phyloP scores from a whole-genome alignment of 1,140 invertebrate genomes.

The Rhyacophila brunnea region DNA sequence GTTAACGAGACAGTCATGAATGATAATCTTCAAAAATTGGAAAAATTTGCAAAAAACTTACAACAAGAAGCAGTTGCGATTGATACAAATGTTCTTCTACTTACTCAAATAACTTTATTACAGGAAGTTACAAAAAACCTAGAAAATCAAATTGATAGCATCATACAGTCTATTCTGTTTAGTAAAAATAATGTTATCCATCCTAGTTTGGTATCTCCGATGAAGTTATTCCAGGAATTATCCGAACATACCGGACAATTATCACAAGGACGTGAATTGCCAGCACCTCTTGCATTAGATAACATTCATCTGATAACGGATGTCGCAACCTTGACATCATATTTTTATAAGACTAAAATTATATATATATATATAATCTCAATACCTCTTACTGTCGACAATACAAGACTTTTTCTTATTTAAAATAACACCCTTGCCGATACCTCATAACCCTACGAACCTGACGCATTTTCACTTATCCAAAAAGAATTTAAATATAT shows the following conservation, averaged over 20 bases:
- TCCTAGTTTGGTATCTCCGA: background rate
- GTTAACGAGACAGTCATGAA: background rate
- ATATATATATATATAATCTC: background rate
- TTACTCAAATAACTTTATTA: background rate
- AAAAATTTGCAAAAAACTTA: background rate
- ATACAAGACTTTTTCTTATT: background rate
- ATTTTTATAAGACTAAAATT: background rate
- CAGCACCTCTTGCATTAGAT: background rate
- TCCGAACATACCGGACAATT: background rate
- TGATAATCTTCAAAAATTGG: background rate
- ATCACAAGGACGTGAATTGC: background rate
- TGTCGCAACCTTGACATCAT: background rate
- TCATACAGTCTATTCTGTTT: background rate
- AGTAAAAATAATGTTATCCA: too few relatives aligned
- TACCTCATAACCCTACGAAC: background rate
- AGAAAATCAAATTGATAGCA: background rate
- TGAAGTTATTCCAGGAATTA: background rate
- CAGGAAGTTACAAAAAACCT: background rate
- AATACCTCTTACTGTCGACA: too few relatives aligned
- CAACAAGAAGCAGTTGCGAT: background rate
- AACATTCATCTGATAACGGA: background rate
- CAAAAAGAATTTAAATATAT: background rate
- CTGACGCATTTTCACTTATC: background rate
- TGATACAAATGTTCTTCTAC: background rate
- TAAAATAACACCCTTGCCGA: background rate